Evolutionary conservation across 1,140 invertebrate genomes (phyloP), one percentile per base, ranked within the genome.

Genomic region (Melanaphis sacchari): DNA sequence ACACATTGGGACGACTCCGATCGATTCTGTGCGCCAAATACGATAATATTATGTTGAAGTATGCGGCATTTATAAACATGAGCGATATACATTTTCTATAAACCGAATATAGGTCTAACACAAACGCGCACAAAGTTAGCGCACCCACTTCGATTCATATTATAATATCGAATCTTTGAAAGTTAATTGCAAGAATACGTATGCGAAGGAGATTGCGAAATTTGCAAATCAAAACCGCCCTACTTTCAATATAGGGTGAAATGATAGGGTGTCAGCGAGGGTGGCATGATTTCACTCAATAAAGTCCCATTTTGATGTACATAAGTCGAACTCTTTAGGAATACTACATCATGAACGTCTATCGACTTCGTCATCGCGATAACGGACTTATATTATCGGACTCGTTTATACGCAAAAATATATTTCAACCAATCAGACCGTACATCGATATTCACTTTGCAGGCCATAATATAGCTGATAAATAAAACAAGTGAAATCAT

Each of bases 211-310:
- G 11, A 31, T 31, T 66, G 59, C 31, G 36, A 76, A 76, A n/a
- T 76, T 76, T 76, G 59, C 59, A 76, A 76, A 76, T 76, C 59
- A 76, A 76, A 76, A 76, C 59, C 59, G n/a, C 59, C 59, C 59
- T n/a, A n/a, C n/a, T 76, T 76, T 76, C 59, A 76, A 76, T 76
- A 76, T 76, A n/a, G 59, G 59, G 59, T 76, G 59, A 76, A 76
- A 76, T 6, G 31, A 76, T 76, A 76, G 59, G 59, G 59, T n/a
- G 59, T 76, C 59, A n/a, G 59, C n/a, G 15, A n/a, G 59, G 59
- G 59, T n/a, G 59, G 59, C 59, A n/a, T n/a, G 59, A 76, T 76
- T 76, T 36, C 59, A 76, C 3, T 36, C 15, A 76, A 76, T 76
- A 36, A 76, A 76, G 59, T 76, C 31, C 15, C 59, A 76, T 76